phyloP scores from a whole-genome alignment of 2,888 invertebrate genomes.

The Rhogogaster chlorosoma region DNA sequence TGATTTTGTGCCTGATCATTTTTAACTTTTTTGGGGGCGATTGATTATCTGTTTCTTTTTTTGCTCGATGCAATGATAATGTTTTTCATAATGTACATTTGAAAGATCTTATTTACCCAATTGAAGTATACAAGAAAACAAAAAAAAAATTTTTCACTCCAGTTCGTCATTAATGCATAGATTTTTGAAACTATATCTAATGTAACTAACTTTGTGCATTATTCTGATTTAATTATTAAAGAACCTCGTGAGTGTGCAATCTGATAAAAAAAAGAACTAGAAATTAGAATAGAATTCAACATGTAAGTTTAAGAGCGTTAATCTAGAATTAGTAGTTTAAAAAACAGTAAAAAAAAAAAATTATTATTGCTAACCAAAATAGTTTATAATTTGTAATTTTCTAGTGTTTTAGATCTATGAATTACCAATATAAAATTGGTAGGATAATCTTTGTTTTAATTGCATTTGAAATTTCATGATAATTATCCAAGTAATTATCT shows the following conservation, averaged over 20 bases:
- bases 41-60: neutral
- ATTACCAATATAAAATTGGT: constrained; percentile 51
- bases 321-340: constrained; percentile 22
- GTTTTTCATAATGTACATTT: neutral
- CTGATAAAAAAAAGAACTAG: neutral
- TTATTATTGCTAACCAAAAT: constrained; percentile 1
- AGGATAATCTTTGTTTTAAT: constrained; percentile 28
- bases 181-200: neutral
- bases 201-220: neutral
- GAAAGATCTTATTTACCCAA: neutral
- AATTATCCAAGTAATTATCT: constrained; percentile 33
- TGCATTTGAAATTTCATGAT: constrained; percentile 20
- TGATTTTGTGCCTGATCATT: neutral
- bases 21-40: neutral
- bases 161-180: neutral
- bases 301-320: constrained; percentile 24
- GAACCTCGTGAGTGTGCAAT: constrained; percentile 37
- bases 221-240: neutral
- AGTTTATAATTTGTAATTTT: constrained; percentile 36
- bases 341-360: constrained; percentile 8
- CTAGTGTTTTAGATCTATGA: constrained; percentile 40
- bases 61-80: neutral
- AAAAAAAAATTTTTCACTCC: neutral
- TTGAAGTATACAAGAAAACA: too few species aligned
- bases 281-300: constrained; percentile 20